Percentiles rank a stretch among this genome's conserved stretches.
Conservation (phyloP, 1,140 invertebrate species). For the Drosophila pruinosa region DNA sequence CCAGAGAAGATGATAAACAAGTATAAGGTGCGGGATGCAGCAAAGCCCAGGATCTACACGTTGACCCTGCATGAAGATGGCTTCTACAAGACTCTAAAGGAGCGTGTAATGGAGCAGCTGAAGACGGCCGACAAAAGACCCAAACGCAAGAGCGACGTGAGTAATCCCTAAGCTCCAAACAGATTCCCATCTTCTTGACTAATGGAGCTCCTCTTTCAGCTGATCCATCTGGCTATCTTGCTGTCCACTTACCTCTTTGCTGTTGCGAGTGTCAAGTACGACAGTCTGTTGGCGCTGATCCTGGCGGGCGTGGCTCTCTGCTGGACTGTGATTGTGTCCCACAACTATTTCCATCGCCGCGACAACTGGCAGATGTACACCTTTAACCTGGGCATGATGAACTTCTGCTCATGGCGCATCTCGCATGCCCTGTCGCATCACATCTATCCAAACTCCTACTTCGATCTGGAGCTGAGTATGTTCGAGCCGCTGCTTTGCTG, state of each 20-base stretch:
- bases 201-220: slow-evolving; percentile 24
- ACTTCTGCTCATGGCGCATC: slow-evolving; percentile 89
- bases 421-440: slow-evolving; percentile 92
- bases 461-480: slow-evolving; percentile 89
- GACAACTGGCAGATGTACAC: slow-evolving; percentile 93
- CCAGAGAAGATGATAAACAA: slow-evolving; percentile 85
- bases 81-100: slow-evolving; percentile 88
- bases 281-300: slow-evolving; percentile 82
- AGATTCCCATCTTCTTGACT: not conserved
- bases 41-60: slow-evolving; percentile 84
- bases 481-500: slow-evolving; percentile 89
- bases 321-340: slow-evolving; percentile 85
- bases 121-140: slow-evolving; percentile 82
- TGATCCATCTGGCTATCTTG: slow-evolving; percentile 81
- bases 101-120: slow-evolving; percentile 83
- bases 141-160: slow-evolving; percentile 71
- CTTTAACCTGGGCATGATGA: slow-evolving; percentile 87
- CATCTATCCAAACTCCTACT: slow-evolving; percentile 90
- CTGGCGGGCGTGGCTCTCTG: slow-evolving; percentile 85
- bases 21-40: slow-evolving; percentile 85
- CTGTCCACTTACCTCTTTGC: slow-evolving; percentile 83
- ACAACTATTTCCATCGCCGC: slow-evolving; percentile 92
- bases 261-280: slow-evolving; percentile 83
- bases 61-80: slow-evolving; percentile 87
- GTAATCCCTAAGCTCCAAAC: slow-evolving; percentile 20